Evolutionary conservation across 2,113 vertebrate genomes (phyloP), one percentile per base, ranked within the genome.

Genomic region (Anarhynchus alexandrinus): DNA sequence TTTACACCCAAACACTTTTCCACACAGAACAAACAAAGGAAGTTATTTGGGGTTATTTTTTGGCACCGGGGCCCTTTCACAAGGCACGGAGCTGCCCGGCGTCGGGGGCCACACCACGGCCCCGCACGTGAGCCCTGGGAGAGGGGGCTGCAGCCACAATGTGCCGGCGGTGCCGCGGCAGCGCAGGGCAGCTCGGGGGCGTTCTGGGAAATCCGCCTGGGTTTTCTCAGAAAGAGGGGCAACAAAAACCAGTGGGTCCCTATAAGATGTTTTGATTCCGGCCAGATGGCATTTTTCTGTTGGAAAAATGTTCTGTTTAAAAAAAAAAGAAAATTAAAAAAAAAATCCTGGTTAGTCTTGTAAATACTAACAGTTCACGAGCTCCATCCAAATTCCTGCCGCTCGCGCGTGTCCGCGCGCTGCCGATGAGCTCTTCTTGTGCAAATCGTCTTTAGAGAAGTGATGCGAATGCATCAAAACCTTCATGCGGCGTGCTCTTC

Each of bases 331-430:
- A 8, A 61, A 16, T 2, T 18, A 36, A 64, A 38, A 12, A 65
- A 64, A 29, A 65, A 43, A 25, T 20, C 5, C 21, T 2, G 25
- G 8, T 25, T 8, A 76, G 10, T 12, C 19, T 76, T 23, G 13
- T 3, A 23, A 59, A 27, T 2, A 11, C 4, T 26, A 30, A 22
- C 9, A 15, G 19, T 1, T 66, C 10, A 14, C 0, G 2, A 85
- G 82, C 65, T 66, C 32, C 3, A 1, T 17, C 15, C 17, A 1
- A 27, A 43, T 47, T 58, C 40, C 70, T 66, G 82, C 73, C 2
- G 0, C 58, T 20, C 0, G 5, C 1, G 4, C 1, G 57, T 1
- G 34, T 4, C 69, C 22, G 0, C 1, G 2, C 1, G 5, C 70
- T 25, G 70, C 79, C 8, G 3, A 5, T 0, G 54, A 45, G 58